A percentile compares a stretch with the other conserved stretches of the same genome.
Evolutionary conservation across 2,888 invertebrate species (phyloP).

Genomic region (Phanerotoma sp.): DNA sequence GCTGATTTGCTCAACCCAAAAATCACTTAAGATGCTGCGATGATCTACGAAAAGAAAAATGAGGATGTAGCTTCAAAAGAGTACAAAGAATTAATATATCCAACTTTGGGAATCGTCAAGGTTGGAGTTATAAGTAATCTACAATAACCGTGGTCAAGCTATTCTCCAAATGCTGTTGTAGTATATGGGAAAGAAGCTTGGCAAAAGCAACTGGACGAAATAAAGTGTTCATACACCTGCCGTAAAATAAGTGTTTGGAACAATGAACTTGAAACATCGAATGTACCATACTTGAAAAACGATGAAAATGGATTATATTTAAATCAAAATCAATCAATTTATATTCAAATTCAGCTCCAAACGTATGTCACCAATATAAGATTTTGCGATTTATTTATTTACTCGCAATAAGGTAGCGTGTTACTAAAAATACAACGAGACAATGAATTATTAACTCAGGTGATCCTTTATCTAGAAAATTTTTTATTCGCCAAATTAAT

Average conservation of each 20-base stretch:
- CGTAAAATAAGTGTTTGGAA: not conserved
- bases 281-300: not conserved
- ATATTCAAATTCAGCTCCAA: not conserved
- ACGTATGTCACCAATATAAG: not conserved
- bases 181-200: not conserved
- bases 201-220: not conserved
- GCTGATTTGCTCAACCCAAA: conserved; percentile 6
- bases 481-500: no score
- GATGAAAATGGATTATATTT: not conserved
- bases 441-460: no score
- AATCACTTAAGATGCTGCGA: not conserved
- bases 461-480: no score
- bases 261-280: not conserved
- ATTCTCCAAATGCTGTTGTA: not conserved
- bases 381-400: not conserved
- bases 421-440: no score
- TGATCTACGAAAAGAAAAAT: not conserved
- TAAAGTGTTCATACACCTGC: not conserved
- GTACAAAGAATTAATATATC: not conserved
- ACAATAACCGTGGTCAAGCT: not conserved
- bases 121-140: not conserved
- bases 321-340: not conserved
- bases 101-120: not conserved
- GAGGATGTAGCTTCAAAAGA: not conserved
- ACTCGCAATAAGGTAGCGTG: no score